Base-by-base conservation (phyloP, 2,888 invertebrate species). In the Drosophila colorata region DNA sequence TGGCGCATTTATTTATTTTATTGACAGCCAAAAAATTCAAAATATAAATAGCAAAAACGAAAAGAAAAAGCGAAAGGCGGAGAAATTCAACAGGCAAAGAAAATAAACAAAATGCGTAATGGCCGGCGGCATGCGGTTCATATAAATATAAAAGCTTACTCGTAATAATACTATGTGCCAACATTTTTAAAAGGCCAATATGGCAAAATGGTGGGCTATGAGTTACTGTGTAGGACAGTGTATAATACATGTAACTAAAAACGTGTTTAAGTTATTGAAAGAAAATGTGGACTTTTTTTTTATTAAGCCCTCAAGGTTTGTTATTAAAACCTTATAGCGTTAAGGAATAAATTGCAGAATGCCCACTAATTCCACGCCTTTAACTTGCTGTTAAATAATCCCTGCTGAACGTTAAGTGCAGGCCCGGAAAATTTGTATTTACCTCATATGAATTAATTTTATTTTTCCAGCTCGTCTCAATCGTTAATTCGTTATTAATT, bases 101-200 rank as follows among this genome's bases (percentile, higher is more conserved):
- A 63, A 68, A 74, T 65, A 74, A 75, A 75, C 69, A 69, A 75
- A 78, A 59, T 64, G 31, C 57, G 51, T 57, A 69, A 60, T 47
- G 35, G 51, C 57, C 37, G 51, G 25, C 56, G 73, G 61, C 59
- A 63, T 75, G 63, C 33, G 52, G 20, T 20, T 48, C 14, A 69
- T 20, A 33, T 31, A 23, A 41, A 49, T 28, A 55, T 25, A 73
- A 23, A 57, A 48, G 40, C 55, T 37, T 33, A 55, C 28, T 49
- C 57, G 37, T 43, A 64, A 69, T 43, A 71, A 69, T 43, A 71
- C 35, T 28, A 64, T 72, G 49, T 59, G 58, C 57, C 52, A 70
- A 71, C 53, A 55, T 44, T 31, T 23, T 13, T 35, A 35, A 49
- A 14, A 46, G n/a, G 14, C 16, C 9, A 11, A 18, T 33, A n/a